Conservation (phyloP, 2,113 vertebrate genomes). For the Elaphurus davidianus region DNA sequence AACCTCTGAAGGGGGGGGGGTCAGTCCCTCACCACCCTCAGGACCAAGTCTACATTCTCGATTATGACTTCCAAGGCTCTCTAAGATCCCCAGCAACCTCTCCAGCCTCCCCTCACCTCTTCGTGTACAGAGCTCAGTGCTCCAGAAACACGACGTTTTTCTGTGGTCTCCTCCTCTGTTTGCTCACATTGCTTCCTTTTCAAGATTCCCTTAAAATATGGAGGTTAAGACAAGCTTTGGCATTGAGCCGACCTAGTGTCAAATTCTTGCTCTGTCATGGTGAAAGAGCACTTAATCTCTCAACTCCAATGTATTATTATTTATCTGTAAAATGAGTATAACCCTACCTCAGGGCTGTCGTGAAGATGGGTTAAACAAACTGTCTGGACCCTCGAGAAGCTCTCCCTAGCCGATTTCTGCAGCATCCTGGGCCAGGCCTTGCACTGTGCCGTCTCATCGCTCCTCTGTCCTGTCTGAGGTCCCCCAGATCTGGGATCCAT, state of each 20-base stretch:
- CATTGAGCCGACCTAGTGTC: background rate
- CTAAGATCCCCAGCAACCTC: background rate
- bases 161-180: background rate
- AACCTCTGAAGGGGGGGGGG: background rate
- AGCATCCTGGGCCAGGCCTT: background rate
- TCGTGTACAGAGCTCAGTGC: background rate
- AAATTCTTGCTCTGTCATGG: background rate
- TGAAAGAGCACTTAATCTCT: background rate
- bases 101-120: background rate
- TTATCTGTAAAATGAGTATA: background rate
- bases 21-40: background rate
- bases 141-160: background rate
- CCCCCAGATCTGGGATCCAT: background rate
- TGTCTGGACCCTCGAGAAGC: background rate
- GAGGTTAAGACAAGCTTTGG: background rate
- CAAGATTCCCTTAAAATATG: background rate
- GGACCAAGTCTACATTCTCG: background rate
- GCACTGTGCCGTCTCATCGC: background rate
- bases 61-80: background rate
- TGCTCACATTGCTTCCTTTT: background rate
- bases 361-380: background rate
- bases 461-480: background rate
- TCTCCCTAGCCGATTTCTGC: background rate
- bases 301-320: background rate
- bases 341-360: background rate